phyloP scores from a whole-genome alignment of 2,113 vertebrate species.

The Corvus cornix region DNA sequence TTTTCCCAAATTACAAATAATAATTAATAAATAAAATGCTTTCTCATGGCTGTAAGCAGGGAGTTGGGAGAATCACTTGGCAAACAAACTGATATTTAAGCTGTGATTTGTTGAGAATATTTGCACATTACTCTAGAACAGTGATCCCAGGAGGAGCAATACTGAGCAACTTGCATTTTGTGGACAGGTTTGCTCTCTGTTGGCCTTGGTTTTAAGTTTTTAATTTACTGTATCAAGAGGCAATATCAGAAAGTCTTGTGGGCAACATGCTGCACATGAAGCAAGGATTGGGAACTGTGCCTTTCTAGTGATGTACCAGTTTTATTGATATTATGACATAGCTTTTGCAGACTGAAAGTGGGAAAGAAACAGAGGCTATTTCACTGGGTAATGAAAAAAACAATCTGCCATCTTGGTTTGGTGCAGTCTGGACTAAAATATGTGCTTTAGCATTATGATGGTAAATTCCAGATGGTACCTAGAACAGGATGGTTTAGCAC shows the following conservation, averaged over 20 bases:
- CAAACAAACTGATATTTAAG: constrained; percentile 37
- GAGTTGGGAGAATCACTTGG: constrained; percentile 15
- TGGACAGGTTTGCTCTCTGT: neutral
- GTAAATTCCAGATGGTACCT: neutral
- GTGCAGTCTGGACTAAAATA: neutral
- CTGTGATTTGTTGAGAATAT: constrained; percentile 33
- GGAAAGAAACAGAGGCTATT: neutral
- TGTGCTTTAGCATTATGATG: neutral
- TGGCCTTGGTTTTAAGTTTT: constrained; percentile 13
- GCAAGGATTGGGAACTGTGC: neutral
- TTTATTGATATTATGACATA: neutral
- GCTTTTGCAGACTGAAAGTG: neutral
- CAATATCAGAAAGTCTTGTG: constrained; percentile 1
- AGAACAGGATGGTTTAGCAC: neutral
- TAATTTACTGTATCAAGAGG: constrained; percentile 10
- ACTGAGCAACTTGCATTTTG: constrained; percentile 6
- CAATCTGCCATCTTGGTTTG: neutral
- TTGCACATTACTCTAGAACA: constrained; percentile 20
- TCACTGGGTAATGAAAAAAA: neutral
- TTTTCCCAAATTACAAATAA: constrained; percentile 55
- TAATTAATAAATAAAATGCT: constrained; percentile 66
- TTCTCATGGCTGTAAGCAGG: neutral
- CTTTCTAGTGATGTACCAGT: neutral
- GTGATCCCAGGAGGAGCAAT: neutral
- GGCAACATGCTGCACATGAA: neutral